A percentile compares a stretch with the other conserved stretches of the same genome.
phyloP scores from a whole-genome alignment of 2,113 vertebrate species.

The Megaceryle torquata region DNA sequence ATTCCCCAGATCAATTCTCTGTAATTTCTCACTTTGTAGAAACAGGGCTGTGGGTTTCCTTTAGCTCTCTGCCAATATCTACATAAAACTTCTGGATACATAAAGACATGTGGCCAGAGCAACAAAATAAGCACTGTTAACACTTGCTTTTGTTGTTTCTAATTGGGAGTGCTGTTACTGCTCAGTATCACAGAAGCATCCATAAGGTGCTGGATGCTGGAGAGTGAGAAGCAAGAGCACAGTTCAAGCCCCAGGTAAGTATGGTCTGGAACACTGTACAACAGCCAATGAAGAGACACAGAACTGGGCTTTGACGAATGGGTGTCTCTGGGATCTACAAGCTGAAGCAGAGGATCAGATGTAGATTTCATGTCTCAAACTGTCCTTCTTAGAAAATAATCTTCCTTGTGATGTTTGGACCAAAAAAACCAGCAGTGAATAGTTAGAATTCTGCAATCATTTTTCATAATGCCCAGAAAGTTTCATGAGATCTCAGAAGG shows the following conservation, averaged over 20 bases:
- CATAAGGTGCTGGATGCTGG: not conserved
- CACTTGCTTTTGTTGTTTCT: not conserved
- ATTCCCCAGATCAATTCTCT: not conserved
- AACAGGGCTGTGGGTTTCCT: not conserved
- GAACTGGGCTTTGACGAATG: not conserved
- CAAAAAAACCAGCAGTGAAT: not conserved
- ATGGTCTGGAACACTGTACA: accelerated
- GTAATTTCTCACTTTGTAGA: not conserved
- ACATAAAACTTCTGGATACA: not conserved
- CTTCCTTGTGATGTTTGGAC: not conserved
- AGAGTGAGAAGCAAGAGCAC: not conserved
- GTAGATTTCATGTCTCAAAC: not conserved
- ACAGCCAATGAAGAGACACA: not conserved
- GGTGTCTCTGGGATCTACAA: not conserved
- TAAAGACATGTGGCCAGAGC: not conserved
- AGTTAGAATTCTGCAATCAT: not conserved
- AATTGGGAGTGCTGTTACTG: not conserved
- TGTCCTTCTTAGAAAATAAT: not conserved
- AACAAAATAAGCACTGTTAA: not conserved
- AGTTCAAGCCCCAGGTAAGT: not conserved
- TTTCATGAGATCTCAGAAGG: not conserved
- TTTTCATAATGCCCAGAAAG: not conserved
- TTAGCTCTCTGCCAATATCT: not conserved
- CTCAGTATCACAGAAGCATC: not conserved
- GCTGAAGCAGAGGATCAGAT: not conserved